Evolutionary conservation across 2,797 vertebrate species (phyloP), one percentile per base, ranked within the genome.

Genomic region (Rhinophrynus dorsalis): DNA sequence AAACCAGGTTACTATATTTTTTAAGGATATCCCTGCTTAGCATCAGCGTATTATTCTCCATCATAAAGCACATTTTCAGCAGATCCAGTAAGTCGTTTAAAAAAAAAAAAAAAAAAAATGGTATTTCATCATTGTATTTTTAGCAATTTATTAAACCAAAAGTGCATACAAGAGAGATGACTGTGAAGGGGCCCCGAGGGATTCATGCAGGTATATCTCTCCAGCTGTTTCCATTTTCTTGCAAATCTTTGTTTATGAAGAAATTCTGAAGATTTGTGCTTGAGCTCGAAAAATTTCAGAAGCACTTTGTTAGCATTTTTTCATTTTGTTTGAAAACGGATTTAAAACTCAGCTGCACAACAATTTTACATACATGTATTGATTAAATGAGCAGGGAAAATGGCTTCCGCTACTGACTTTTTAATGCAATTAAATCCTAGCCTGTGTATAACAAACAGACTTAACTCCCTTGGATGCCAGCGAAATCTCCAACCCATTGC

Each of bases 71-170:
- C 57, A 21, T 48, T 68, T 65, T 67, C 56, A 61, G 71, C 71
- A 67, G 20, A 66, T 59, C 48, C 56, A 66, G 38, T 52, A 61
- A 67, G 55, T 61, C 54, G 56, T 24, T 61, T 32, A 6, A 32
- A 67, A 48, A 61, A 37, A 51, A 58, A n/a, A 6, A 32, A 67
- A 48, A 61, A 37, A 42, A 60, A 68, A 68, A 42, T 18, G 35
- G 61, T 52, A 72, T 72, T 82, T 82, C 61, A 76, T 80, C 73
- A 71, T 51, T 65, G 38, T 67, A 76, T 82, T 79, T 78, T 82
- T 78, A 83, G 75, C 72, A 80, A 81, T 79, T 74, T 78, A 82
- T 80, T 82, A 83, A 83, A 76, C 55, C 0, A 6, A 75, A 70
- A 70, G 71, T 77, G 26, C 67, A 75, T 18, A 78, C 73, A 76